phyloP scores from a whole-genome alignment of 1,140 invertebrate species.

The Bombus cullumanus region DNA sequence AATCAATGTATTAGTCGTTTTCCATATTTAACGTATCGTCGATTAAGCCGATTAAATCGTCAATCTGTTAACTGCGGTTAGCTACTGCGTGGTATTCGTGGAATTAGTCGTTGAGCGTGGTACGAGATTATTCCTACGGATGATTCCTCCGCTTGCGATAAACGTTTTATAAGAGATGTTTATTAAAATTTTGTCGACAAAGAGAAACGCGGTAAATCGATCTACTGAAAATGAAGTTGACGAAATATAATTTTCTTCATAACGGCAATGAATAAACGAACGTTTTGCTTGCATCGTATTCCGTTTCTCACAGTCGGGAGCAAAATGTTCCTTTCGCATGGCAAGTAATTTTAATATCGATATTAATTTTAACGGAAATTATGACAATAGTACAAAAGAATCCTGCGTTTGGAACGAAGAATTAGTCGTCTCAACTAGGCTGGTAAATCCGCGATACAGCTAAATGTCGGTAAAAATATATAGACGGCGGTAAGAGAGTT shows the following conservation, averaged over 20 bases:
- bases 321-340: not conserved
- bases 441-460: not conserved
- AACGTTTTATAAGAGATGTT: not conserved
- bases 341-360: not conserved
- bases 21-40: constrained; percentile 1
- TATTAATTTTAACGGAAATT: not conserved
- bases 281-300: not conserved
- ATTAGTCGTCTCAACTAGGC: not conserved
- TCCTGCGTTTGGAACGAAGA: not conserved
- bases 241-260: not conserved
- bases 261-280: not conserved
- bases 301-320: not conserved
- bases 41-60: constrained; percentile 11
- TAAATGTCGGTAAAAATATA: not conserved
- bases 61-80: not conserved
- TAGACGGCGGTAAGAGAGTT: not conserved
- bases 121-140: not conserved
- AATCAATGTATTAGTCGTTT: constrained; percentile 5
- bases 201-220: not conserved
- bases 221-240: not conserved
- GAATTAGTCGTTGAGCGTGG: not conserved
- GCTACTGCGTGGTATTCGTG: not conserved
- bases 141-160: not conserved
- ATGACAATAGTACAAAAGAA: not conserved
- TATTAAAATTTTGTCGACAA: no score